Conservation (phyloP, 2,888 invertebrate species). For the Teinopalpus imperialis region DNA sequence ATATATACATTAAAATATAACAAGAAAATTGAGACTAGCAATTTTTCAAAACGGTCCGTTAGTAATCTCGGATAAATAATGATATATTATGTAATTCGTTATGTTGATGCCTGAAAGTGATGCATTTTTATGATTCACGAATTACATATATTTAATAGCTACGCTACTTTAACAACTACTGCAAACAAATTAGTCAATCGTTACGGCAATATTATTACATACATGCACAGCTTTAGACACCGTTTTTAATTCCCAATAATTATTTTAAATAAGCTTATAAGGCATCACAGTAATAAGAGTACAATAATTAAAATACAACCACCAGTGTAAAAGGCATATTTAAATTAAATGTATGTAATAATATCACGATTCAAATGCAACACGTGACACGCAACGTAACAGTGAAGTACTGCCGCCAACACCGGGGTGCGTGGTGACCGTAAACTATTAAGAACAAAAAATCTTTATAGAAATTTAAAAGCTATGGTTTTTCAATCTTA, state of each 20-base stretch:
- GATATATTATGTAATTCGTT: conserved; percentile 15
- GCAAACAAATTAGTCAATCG: conserved; percentile 54
- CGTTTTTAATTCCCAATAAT: conserved; percentile 16
- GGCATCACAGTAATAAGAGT: conserved; percentile 14
- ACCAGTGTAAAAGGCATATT: conserved; percentile 28
- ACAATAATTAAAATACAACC: conserved; percentile 32
- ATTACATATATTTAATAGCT: conserved; percentile 37
- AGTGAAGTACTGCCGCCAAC: conserved; percentile 37
- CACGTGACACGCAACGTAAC: conserved; percentile 55
- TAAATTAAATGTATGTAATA: conserved; percentile 55
- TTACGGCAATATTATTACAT: conserved; percentile 50
- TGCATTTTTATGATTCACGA: conserved; percentile 27
- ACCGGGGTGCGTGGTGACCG: conserved; percentile 32
- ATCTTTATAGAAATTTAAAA: too few species aligned
- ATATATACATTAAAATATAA: too few species aligned
- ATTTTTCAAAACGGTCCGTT: conserved; percentile 59
- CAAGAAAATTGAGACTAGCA: conserved; percentile 69
- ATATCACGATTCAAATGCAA: conserved; percentile 45
- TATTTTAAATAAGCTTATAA: conserved; percentile 16
- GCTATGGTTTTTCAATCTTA: too few species aligned
- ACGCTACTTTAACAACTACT: conserved; percentile 52
- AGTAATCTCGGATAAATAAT: conserved; percentile 20
- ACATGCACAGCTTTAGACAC: conserved; percentile 44
- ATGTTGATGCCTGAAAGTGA: conserved; percentile 17
- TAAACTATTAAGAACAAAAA: too few species aligned